phyloP scores from a whole-genome alignment of 2,113 vertebrate species.

The Raja brachyura region DNA sequence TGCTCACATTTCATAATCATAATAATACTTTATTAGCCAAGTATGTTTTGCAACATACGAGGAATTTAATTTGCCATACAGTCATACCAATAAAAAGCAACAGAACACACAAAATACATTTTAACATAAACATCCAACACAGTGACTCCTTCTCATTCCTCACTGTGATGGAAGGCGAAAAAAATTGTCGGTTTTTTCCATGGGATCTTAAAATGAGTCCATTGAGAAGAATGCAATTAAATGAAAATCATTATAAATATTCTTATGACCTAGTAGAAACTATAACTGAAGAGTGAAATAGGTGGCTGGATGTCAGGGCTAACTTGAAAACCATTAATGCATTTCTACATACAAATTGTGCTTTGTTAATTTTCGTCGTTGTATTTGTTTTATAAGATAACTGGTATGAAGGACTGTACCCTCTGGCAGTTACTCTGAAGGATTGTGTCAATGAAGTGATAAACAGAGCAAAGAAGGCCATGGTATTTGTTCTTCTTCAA shows the following conservation, averaged over 20 bases:
- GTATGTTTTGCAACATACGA: too few relatives aligned
- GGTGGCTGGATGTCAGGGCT: neutral
- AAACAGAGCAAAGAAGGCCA: constrained; percentile 76
- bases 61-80: too few relatives aligned
- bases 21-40: too few relatives aligned
- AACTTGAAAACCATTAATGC: neutral
- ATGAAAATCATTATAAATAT: neutral
- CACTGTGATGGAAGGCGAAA: too few relatives aligned
- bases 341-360: neutral
- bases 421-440: constrained; percentile 75
- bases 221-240: neutral
- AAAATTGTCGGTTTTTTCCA: neutral
- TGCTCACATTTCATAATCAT: neutral
- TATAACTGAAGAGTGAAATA: neutral
- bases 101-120: too few relatives aligned
- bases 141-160: too few relatives aligned
- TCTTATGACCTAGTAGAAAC: neutral
- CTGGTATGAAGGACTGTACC: constrained; percentile 80
- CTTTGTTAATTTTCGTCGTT: neutral
- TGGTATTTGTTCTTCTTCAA: constrained; percentile 91
- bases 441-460: constrained; percentile 84
- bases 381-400: constrained; percentile 59
- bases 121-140: too few relatives aligned
- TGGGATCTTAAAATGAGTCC: neutral
- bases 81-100: too few relatives aligned